Evolutionary conservation across 2,113 vertebrate genomes (phyloP).

Genomic region (Oncorhynchus gorbuscha): DNA sequence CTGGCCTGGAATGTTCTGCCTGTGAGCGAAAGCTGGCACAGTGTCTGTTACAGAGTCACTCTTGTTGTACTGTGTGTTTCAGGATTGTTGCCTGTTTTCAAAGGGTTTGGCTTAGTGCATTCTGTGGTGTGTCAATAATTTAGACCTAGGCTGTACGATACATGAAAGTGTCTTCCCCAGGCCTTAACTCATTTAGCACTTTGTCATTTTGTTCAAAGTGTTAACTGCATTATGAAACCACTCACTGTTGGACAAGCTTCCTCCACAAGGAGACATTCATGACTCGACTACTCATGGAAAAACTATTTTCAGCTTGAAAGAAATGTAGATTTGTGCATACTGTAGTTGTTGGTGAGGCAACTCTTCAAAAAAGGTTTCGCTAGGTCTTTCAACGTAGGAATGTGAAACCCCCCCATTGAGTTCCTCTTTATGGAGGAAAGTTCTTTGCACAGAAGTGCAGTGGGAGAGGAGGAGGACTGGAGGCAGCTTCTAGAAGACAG

Average conservation of each 20-base stretch:
- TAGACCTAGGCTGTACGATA: neutral
- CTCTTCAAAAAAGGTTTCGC: neutral
- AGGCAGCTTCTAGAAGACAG: neutral
- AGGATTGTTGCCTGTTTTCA: conserved; percentile 39
- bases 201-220: no score
- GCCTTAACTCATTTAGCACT: no score
- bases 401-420: neutral
- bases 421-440: neutral
- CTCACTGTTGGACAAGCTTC: conserved; percentile 12
- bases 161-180: neutral
- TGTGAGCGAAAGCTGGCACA: conserved; percentile 52
- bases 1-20: conserved; percentile 62
- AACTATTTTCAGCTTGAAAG: conserved; percentile 35
- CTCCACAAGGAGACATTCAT: conserved; percentile 1
- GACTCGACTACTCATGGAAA: conserved; percentile 23
- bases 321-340: conserved; percentile 4
- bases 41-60: conserved; percentile 51
- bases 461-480: neutral
- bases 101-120: conserved; percentile 26
- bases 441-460: neutral
- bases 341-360: neutral
- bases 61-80: conserved; percentile 39
- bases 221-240: conserved; percentile 4
- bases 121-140: no score
- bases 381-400: neutral